Evolutionary conservation across 2,888 invertebrate species (phyloP), one percentile per base, ranked within the genome.

Genomic region (Linyphia triangularis): DNA sequence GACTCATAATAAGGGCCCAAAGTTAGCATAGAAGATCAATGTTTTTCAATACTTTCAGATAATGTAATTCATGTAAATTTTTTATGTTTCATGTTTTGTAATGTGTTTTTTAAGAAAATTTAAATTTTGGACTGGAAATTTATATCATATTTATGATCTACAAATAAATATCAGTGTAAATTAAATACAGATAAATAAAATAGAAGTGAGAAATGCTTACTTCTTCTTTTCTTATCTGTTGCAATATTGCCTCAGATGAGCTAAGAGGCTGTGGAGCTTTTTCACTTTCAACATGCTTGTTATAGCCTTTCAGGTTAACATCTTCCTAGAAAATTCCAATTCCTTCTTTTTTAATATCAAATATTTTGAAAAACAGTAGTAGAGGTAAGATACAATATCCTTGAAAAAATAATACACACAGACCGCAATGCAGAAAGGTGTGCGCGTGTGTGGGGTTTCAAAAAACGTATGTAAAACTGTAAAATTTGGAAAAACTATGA

Each of bases 251-350:
- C 92, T 98, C 97, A 73, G 97, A 95, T 78, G 94, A 95, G 0
- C 99, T 98, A 77, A 99, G 94, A 0, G 99, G 99, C 2, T 96
- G 98, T 0, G 98, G 97, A 0, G 97, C 96, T 72, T 95, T 95
- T 84, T 96, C 95, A 6, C 96, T 95, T 90, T 94, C 95, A 91
- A 97, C 94, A 92, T 97, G 96, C 90, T 95, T 95, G 90, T 95
- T 94, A 92, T 97, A 98, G 0, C 98, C 97, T 89, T 95, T 95
- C 40, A 98, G 93, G 9, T 95, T 95, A 0, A 97, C 95, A 92
- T 99, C 99, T 90, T 95, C 95, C 94, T 96, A 59, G n/a, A 63
- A 26, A 43, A 40, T 16, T 5, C n/a, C n/a, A n/a, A n/a, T n/a
- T n/a, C n/a, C n/a, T n/a, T n/a, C n/a, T n/a, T 40, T 7, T 40